Evolutionary conservation across 2,888 invertebrate species (phyloP).

Genomic region (Heliothis peltigera): DNA sequence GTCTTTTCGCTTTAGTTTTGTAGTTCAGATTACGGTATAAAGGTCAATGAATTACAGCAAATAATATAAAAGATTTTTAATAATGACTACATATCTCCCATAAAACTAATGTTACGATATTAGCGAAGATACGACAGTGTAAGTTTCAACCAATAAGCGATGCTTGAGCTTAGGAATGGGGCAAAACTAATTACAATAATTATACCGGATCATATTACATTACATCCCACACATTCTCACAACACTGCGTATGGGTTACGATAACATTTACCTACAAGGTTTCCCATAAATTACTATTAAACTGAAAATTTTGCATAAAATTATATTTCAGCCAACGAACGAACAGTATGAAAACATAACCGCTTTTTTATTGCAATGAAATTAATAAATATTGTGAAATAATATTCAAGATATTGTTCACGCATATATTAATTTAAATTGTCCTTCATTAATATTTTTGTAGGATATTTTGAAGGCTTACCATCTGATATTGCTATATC

Average conservation of each 20-base stretch:
- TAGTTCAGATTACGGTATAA: no score
- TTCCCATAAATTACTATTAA: constrained; percentile 24
- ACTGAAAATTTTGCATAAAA: not conserved
- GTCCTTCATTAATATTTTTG: not conserved
- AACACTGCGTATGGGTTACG: constrained; percentile 17
- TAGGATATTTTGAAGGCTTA: not conserved
- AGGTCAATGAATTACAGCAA: not conserved
- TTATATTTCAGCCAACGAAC: not conserved
- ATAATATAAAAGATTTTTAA: not conserved
- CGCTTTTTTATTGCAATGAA: not conserved
- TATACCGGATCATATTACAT: constrained; percentile 35
- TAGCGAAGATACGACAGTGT: constrained; percentile 9
- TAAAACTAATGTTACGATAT: constrained; percentile 13
- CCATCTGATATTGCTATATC: not conserved
- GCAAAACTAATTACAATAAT: constrained; percentile 22
- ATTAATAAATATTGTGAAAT: constrained; percentile 7
- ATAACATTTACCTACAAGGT: constrained; percentile 24
- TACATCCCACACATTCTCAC: constrained; percentile 9
- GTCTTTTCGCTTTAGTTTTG: no score
- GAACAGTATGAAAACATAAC: constrained; percentile 8
- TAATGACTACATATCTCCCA: not conserved
- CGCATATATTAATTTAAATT: not conserved
- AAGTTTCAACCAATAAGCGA: constrained; percentile 14
- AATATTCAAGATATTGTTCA: not conserved
- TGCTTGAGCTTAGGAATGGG: constrained; percentile 6